phyloP scores from a whole-genome alignment of 1,140 invertebrate genomes.

The Octopus bimaculoides region DNA sequence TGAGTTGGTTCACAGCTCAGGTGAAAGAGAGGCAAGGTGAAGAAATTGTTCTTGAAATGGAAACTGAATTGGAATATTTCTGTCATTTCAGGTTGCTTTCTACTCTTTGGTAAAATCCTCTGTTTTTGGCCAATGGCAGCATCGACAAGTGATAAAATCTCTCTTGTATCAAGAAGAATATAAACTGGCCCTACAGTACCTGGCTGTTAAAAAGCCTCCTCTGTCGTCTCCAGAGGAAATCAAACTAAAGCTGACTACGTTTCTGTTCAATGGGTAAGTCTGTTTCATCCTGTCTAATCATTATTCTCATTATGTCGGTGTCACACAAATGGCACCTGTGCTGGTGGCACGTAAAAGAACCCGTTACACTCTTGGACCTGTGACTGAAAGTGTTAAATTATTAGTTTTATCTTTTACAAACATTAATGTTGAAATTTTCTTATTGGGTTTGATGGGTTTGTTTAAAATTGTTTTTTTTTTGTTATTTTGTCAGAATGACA shows the following conservation, averaged over 20 bases:
- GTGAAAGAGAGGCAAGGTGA: no score
- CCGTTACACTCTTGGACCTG: no score
- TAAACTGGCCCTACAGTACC: conserved; percentile 62
- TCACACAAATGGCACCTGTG: no score
- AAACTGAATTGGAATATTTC: not conserved
- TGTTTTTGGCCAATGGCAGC: conserved; percentile 64
- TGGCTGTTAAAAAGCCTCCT: conserved; percentile 59
- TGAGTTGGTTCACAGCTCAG: no score
- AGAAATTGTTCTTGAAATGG: no score
- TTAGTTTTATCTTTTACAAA: no score
- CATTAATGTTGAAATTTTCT: no score
- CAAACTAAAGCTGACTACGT: conserved; percentile 59
- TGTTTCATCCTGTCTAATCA: no score
- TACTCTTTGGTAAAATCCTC: conserved; percentile 30
- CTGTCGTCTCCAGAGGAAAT: conserved; percentile 61
- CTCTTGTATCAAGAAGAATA: conserved; percentile 62
- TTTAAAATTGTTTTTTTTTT: conserved; percentile 2
- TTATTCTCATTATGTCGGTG: no score
- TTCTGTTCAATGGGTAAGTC: conserved; percentile 61
- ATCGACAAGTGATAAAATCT: conserved; percentile 61
- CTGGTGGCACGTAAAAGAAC: no score
- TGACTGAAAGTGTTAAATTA: no score
- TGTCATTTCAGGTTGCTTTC: not conserved
- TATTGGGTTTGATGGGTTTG: not conserved
- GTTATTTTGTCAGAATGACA: conserved; percentile 51